These are phyloP conservation scores for Ceriagrion tenellum DNA, from an alignment of 2,888 invertebrate species.

Conservation along the genomic window DNA sequence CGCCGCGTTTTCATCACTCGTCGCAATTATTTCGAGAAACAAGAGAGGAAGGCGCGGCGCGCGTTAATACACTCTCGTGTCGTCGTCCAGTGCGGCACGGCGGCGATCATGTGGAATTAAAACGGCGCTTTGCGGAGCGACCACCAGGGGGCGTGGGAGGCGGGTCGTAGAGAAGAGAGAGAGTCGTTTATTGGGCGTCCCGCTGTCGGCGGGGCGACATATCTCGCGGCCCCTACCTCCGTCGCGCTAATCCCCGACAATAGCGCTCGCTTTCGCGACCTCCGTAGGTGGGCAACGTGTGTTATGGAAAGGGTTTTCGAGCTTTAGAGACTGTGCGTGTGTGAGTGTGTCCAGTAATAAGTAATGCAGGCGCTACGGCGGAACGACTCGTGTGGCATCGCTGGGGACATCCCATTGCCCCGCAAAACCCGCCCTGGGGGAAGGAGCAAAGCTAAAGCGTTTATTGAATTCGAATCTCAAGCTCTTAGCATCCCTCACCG, in stretches of 20 bases:
- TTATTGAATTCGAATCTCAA: background rate
- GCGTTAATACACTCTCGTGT: background rate
- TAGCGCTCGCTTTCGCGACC: no score
- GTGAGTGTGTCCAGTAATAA: background rate
- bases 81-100: background rate
- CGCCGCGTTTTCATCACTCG: slow-evolving; percentile 49
- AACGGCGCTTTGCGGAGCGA: background rate
- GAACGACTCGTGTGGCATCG: no score
- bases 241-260: background rate
- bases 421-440: background rate
- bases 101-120: slow-evolving; percentile 7
- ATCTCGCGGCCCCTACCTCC: background rate
- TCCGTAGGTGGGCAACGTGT: no score
- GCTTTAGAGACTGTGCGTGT: background rate
- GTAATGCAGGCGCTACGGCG: background rate
- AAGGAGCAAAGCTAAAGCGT: background rate
- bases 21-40: slow-evolving; percentile 46
- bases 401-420: background rate
- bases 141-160: no score
- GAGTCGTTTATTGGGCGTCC: background rate
- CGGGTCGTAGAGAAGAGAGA: no score
- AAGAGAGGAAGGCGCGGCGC: background rate
- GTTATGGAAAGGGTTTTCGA: background rate
- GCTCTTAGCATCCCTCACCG: no score
- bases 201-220: slow-evolving; percentile 16